Evolutionary conservation across 2,113 vertebrate species (phyloP).

Genomic region (Chamaetylas fuelleborni): DNA sequence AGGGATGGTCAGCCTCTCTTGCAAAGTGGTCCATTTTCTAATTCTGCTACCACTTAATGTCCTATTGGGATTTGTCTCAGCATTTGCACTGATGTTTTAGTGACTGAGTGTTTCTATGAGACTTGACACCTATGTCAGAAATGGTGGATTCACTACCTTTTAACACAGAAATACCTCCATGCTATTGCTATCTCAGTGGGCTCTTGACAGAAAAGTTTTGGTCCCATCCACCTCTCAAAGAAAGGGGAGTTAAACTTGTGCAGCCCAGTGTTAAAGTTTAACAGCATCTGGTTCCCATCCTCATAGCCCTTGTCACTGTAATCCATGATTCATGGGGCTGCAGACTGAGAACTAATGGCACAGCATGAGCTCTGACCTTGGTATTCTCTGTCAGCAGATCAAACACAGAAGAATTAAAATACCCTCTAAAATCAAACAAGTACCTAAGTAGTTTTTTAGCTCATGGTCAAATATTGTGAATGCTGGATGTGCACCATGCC

Average conservation of each 20-base stretch:
- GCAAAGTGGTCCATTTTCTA: not conserved
- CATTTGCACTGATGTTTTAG: not conserved
- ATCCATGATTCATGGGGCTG: rapidly evolving
- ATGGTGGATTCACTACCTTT: not conserved
- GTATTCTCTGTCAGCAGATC: not conserved
- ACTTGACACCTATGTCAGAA: not conserved
- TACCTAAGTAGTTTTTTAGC: not conserved
- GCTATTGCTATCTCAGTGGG: not conserved
- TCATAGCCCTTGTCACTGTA: not conserved
- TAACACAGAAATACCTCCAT: not conserved
- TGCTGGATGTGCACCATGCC: not conserved
- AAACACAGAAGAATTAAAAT: not conserved
- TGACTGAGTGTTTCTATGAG: not conserved
- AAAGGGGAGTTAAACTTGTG: not conserved
- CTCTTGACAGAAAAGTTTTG: not conserved
- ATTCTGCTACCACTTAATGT: not conserved
- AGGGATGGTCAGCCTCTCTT: not conserved
- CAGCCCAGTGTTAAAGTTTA: not conserved
- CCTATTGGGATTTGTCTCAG: not conserved
- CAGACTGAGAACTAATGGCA: not conserved
- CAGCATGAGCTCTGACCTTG: not conserved
- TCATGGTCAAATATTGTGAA: not conserved
- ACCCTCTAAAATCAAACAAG: rapidly evolving
- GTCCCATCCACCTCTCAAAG: not conserved
- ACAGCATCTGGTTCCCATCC: not conserved